These are phyloP conservation scores for Solenopsis fugax DNA, from an alignment of 1,140 invertebrate genomes.

Conservation along the genomic window DNA sequence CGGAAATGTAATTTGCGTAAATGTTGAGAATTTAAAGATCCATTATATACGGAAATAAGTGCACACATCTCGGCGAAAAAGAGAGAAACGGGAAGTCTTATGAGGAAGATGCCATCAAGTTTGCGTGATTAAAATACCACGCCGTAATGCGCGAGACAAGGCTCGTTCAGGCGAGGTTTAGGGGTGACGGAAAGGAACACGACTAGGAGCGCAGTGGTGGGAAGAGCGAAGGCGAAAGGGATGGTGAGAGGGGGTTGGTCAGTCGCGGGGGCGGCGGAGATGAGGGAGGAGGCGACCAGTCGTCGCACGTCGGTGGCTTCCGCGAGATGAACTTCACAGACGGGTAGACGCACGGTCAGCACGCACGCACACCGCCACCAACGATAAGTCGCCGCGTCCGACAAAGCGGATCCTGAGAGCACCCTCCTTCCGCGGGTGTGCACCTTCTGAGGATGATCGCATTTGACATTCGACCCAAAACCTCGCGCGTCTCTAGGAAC, in stretches of 20 bases:
- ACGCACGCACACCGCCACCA: conserved; percentile 39
- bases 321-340: conserved; percentile 47
- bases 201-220: conserved; percentile 5
- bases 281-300: not conserved
- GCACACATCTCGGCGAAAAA: not conserved
- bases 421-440: not conserved
- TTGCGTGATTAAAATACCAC: conserved; percentile 24
- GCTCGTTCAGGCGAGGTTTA: conserved; percentile 22
- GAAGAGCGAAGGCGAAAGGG: not conserved
- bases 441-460: conserved; percentile 6
- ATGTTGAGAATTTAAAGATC: not conserved
- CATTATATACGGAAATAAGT: not conserved
- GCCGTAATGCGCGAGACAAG: conserved; percentile 21
- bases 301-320: conserved; percentile 30
- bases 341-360: conserved; percentile 52
- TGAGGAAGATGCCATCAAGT: not conserved
- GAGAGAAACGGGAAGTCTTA: not conserved
- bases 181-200: conserved; percentile 32
- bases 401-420: conserved; percentile 20
- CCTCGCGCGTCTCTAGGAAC: not conserved
- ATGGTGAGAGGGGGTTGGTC: not conserved
- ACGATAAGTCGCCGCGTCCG: conserved; percentile 49
- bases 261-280: not conserved
- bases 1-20: not conserved
- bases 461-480: conserved; percentile 25